A percentile compares a stretch with the other conserved stretches of the same genome.
phyloP scores from a whole-genome alignment of 2,797 vertebrate species.

The Agapornis canus region DNA sequence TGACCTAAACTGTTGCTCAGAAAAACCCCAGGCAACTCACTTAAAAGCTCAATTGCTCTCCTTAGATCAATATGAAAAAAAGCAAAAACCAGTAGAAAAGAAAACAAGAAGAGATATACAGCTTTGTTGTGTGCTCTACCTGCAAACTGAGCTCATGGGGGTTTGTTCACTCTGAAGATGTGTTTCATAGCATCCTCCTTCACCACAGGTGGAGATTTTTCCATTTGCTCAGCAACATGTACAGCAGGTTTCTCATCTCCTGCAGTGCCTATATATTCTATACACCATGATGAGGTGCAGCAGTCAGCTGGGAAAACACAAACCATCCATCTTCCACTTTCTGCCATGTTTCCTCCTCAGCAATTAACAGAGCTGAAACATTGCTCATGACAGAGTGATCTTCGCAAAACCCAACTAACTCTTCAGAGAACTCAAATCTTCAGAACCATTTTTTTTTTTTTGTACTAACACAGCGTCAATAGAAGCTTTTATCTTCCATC shows the following conservation, averaged over 20 bases:
- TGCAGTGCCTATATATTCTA: background rate
- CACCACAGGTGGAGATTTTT: background rate
- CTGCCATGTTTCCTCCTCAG: background rate
- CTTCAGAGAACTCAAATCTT: background rate
- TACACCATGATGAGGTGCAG: fast-evolving
- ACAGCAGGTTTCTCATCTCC: background rate
- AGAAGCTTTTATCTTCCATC: background rate
- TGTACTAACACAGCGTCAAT: background rate
- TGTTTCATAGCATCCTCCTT: background rate
- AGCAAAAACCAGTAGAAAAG: background rate
- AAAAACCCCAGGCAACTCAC: background rate
- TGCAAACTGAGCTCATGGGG: background rate
- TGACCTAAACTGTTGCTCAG: background rate
- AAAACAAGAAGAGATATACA: background rate
- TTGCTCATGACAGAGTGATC: background rate
- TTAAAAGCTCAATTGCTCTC: background rate
- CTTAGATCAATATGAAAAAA: background rate
- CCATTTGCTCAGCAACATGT: background rate
- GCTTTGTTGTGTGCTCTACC: background rate
- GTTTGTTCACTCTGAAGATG: background rate
- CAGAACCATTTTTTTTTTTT: background rate
- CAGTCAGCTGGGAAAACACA: background rate
- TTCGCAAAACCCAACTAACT: background rate
- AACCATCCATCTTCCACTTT: background rate
- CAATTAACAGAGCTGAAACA: background rate